Conservation (phyloP, 2,888 invertebrate species). For the Zelleria hepariella region DNA sequence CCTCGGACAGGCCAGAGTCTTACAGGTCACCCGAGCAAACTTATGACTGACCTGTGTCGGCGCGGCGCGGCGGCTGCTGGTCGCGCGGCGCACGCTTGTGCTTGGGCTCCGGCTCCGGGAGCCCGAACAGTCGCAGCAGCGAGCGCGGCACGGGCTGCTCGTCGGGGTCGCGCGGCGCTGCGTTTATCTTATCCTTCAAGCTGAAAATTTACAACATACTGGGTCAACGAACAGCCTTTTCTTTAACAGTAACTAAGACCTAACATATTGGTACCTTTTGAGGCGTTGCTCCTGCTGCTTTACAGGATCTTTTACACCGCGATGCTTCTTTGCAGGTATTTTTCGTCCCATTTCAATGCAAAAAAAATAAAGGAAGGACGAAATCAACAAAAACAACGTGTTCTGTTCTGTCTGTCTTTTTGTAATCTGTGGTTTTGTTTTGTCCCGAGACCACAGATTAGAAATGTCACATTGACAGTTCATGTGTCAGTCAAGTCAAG, state of each 20-base stretch:
- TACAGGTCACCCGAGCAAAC: too few relatives aligned
- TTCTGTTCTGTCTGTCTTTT: too few relatives aligned
- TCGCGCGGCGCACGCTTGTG: too few relatives aligned
- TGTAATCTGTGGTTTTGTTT: too few relatives aligned
- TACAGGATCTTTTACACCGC: constrained; percentile 82
- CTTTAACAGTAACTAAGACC: not conserved
- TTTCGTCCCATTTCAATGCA: constrained; percentile 79
- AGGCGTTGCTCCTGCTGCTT: constrained; percentile 76
- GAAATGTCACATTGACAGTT: too few relatives aligned
- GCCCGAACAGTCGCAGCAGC: constrained; percentile 73
- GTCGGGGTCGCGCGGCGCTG: constrained; percentile 78
- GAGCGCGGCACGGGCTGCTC: constrained; percentile 83
- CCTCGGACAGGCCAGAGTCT: too few relatives aligned
- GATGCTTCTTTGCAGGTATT: constrained; percentile 86
- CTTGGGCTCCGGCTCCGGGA: constrained; percentile 31
- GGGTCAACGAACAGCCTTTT: not conserved
- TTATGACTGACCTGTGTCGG: too few relatives aligned
- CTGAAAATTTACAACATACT: constrained; percentile 51
- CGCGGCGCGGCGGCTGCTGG: not conserved
- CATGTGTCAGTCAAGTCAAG: too few relatives aligned
- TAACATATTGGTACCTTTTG: constrained; percentile 62
- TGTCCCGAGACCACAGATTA: too few relatives aligned
- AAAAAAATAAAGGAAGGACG: too few relatives aligned
- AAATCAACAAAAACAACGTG: too few relatives aligned
- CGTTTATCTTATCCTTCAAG: constrained; percentile 80